phyloP scores from a whole-genome alignment of 92 coral and sea anemone species.

The Siderastrea siderea region DNA sequence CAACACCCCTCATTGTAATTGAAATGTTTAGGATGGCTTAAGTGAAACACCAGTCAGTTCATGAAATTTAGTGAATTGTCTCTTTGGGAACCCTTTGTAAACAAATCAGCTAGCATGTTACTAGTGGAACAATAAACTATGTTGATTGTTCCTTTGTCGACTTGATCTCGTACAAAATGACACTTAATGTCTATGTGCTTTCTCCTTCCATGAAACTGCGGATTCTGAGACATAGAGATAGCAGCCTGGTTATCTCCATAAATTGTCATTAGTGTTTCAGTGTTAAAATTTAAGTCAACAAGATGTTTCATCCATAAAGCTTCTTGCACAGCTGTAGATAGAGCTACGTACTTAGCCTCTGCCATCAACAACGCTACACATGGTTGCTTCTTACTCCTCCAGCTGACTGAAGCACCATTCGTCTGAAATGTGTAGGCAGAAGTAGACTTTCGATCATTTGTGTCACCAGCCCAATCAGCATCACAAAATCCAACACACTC shows the following conservation, averaged over 20 bases:
- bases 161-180: constrained; percentile 69
- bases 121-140: constrained; percentile 36
- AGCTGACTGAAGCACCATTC: constrained; percentile 68
- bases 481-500: constrained; percentile 75
- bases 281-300: constrained; percentile 22
- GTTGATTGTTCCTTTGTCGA: constrained; percentile 36
- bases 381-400: constrained; percentile 76
- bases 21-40: constrained; percentile 20
- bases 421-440: constrained; percentile 69
- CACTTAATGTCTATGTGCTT: constrained; percentile 71
- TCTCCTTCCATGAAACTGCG: constrained; percentile 61
- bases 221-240: constrained; percentile 61
- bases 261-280: constrained; percentile 14
- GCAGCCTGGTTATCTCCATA: constrained; percentile 64
- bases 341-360: constrained; percentile 64
- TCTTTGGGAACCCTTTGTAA: constrained; percentile 60
- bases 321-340: constrained; percentile 65
- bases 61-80: constrained; percentile 55
- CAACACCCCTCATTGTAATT: constrained; percentile 60
- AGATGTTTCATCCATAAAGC: constrained; percentile 70
- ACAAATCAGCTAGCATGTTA: constrained; percentile 70
- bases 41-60: constrained; percentile 49
- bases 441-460: constrained; percentile 40
- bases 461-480: constrained; percentile 62
- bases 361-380: constrained; percentile 78